Evolutionary conservation across 2,113 vertebrate genomes (phyloP).

Genomic region (Pleuronectes platessa): DNA sequence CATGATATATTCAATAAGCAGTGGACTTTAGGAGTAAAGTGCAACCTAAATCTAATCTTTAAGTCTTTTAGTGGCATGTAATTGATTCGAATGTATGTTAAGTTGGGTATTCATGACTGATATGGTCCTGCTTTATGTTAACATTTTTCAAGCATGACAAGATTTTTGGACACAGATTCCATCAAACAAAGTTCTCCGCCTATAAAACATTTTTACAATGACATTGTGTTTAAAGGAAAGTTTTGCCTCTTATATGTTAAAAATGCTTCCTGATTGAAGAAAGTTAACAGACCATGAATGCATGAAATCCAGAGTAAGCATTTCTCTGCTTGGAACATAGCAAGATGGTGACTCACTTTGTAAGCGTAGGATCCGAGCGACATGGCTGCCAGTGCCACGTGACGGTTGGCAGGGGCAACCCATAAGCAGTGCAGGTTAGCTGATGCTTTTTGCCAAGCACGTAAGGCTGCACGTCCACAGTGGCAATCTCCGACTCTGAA

Average conservation of each 20-base stretch:
- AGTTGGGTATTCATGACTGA: not conserved
- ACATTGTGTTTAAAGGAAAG: not conserved
- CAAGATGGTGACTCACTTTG: constrained; percentile 69
- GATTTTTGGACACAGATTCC: not conserved
- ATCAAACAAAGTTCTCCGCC: not conserved
- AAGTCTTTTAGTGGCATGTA: not conserved
- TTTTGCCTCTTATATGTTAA: not conserved
- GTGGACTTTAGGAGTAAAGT: too few species aligned
- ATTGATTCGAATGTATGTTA: constrained; percentile 2
- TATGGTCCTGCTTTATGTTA: not conserved
- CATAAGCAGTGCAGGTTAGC: constrained; percentile 85
- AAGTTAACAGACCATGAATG: constrained; percentile 1
- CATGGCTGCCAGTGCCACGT: constrained; percentile 91
- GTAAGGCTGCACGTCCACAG: constrained; percentile 65
- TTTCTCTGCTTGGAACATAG: not conserved
- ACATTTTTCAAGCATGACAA: not conserved
- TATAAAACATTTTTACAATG: not conserved
- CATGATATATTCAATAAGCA: too few species aligned
- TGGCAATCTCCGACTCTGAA: constrained; percentile 83
- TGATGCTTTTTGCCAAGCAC: constrained; percentile 72
- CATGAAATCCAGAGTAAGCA: not conserved
- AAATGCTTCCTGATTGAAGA: not conserved
- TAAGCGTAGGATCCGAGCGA: constrained; percentile 32
- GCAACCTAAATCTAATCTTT: not conserved
- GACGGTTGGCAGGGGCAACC: constrained; percentile 81